Evolutionary conservation across 2,888 invertebrate species (phyloP).

Genomic region (Adela reaumurella): DNA sequence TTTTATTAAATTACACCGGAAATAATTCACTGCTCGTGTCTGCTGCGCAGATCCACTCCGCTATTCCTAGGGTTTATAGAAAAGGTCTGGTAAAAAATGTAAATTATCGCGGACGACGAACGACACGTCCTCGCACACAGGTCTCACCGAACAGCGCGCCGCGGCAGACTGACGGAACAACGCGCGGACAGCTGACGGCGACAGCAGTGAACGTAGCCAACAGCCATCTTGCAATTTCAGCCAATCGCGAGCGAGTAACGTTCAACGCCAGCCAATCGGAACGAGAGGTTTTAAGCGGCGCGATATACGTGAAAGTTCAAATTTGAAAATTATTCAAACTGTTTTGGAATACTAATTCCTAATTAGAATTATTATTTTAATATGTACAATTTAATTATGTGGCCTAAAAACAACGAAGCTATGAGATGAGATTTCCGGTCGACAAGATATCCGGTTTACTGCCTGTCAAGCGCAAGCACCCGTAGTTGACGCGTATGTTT

Average conservation of each 20-base stretch:
- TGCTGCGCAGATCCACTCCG: neutral
- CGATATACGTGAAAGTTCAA: slow-evolving; percentile 8
- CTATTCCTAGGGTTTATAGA: neutral
- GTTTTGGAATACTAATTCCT: too few species aligned
- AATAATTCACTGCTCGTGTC: neutral
- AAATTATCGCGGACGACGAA: neutral
- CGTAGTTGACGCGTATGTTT: too few species aligned
- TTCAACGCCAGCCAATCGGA: slow-evolving; percentile 4
- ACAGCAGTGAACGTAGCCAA: slow-evolving; percentile 31
- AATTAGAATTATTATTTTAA: too few species aligned
- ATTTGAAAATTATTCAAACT: neutral
- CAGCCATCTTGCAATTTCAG: slow-evolving; percentile 22
- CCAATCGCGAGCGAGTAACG: slow-evolving; percentile 23
- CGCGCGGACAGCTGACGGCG: slow-evolving; percentile 22
- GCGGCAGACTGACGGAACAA: slow-evolving; percentile 50
- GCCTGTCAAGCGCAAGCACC: too few species aligned
- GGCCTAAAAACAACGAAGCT: too few species aligned
- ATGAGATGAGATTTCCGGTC: too few species aligned
- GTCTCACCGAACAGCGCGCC: slow-evolving; percentile 22
- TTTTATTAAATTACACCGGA: neutral
- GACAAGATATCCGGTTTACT: too few species aligned
- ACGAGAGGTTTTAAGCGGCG: slow-evolving; percentile 9
- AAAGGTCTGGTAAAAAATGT: neutral
- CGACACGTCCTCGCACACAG: neutral
- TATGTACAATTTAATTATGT: too few species aligned